These are phyloP conservation scores for Philonicus albiceps DNA, from an alignment of 2,888 invertebrate genomes.

Conservation along the genomic window DNA sequence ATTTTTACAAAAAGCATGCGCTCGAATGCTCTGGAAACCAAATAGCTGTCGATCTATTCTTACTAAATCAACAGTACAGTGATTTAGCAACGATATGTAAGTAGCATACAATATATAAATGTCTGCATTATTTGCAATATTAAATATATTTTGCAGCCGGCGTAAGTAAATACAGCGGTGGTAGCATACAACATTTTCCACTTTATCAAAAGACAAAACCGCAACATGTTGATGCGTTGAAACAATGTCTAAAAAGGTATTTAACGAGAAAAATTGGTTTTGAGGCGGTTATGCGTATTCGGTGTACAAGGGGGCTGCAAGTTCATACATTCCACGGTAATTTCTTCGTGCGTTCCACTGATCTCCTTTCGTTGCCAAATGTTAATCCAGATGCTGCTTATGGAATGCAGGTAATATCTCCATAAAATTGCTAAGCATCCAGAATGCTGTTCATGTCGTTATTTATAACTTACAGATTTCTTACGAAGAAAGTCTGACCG, in stretches of 20 bases:
- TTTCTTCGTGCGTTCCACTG: conserved; percentile 98
- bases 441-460: background rate
- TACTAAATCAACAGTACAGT: conserved; percentile 90
- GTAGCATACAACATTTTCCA: conserved; percentile 91
- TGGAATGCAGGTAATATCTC: conserved; percentile 84
- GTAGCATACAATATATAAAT: conserved; percentile 56
- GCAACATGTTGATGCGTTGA: conserved; percentile 77
- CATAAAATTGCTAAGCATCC: background rate
- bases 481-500: conserved; percentile 89
- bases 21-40: conserved; percentile 97
- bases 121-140: background rate
- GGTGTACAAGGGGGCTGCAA: conserved; percentile 91
- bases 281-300: conserved; percentile 97
- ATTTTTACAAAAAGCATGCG: conserved; percentile 96
- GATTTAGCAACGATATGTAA: conserved; percentile 93
- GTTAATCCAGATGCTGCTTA: conserved; percentile 98
- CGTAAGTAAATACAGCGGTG: conserved; percentile 94
- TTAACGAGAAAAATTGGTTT: conserved; percentile 97
- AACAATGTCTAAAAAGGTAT: conserved; percentile 83
- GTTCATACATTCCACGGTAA: conserved; percentile 99
- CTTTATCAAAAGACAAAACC: conserved; percentile 78
- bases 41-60: conserved; percentile 93
- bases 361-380: conserved; percentile 93
- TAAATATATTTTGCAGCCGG: conserved; percentile 70
- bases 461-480: conserved; percentile 62